These are phyloP conservation scores for Epirrhoe tristata DNA, from an alignment of 2,888 invertebrate genomes.

Conservation along the genomic window DNA sequence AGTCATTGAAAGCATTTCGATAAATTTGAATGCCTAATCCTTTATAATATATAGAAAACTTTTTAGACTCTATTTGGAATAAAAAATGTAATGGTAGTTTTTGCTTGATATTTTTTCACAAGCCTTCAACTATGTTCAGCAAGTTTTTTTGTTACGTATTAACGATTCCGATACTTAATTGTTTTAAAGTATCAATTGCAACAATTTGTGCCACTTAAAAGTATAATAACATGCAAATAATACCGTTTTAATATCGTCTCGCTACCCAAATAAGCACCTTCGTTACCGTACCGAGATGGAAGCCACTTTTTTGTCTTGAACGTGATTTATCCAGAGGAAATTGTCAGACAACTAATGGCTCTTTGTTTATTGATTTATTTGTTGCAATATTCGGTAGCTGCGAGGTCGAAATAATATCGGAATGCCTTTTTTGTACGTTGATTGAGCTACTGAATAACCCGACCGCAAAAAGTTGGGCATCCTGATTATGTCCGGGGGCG, in stretches of 20 bases:
- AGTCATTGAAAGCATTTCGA: too few relatives aligned
- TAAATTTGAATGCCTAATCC: too few relatives aligned
- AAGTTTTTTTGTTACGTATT: too few relatives aligned
- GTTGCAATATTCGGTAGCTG: constrained; percentile 82
- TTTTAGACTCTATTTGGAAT: too few relatives aligned
- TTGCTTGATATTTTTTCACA: too few relatives aligned
- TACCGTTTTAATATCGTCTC: constrained; percentile 54
- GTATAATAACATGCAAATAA: constrained; percentile 1
- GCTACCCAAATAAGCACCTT: constrained; percentile 59
- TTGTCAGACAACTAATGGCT: constrained; percentile 83
- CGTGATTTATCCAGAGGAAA: constrained; percentile 84
- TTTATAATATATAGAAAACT: too few relatives aligned
- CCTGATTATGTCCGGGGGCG: constrained; percentile 42
- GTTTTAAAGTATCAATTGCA: too few relatives aligned
- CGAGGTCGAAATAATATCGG: constrained; percentile 69
- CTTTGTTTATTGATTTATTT: constrained; percentile 85
- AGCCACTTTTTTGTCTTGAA: constrained; percentile 66
- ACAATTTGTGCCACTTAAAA: neutral
- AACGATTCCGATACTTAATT: neutral
- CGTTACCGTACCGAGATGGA: constrained; percentile 67
- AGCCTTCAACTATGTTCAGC: too few relatives aligned
- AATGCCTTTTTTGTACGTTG: constrained; percentile 61
- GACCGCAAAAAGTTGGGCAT: constrained; percentile 52
- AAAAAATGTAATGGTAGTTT: too few relatives aligned
- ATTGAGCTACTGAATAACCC: constrained; percentile 72